Evolutionary conservation across 1,140 invertebrate genomes (phyloP).

Genomic region (Centruroides vittatus): DNA sequence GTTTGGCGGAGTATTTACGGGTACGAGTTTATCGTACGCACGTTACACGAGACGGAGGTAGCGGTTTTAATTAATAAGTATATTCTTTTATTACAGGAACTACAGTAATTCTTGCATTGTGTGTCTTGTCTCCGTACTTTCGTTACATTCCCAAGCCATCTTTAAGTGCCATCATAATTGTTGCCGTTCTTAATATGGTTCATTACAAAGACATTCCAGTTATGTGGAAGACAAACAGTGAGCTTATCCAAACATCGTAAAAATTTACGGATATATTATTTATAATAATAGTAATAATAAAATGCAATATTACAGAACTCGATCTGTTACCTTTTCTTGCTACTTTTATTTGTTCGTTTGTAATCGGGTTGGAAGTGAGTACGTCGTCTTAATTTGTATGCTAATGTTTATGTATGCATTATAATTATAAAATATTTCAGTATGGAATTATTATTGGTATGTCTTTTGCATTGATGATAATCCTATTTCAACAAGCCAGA

Average conservation of each 20-base stretch:
- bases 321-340: conserved; percentile 58
- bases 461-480: conserved; percentile 60
- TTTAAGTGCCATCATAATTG: conserved; percentile 69
- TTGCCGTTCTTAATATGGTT: conserved; percentile 82
- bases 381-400: no score
- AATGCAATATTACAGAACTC: conserved; percentile 38
- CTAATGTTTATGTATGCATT: no score
- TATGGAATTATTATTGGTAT: conserved; percentile 79
- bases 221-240: conserved; percentile 68
- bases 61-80: no score
- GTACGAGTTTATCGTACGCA: no score
- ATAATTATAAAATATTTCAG: conserved; percentile 38
- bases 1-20: conserved; percentile 72
- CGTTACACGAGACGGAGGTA: no score
- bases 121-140: conserved; percentile 72
- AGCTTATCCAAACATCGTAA: neutral
- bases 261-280: no score
- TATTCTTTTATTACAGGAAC: conserved; percentile 41
- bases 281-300: no score
- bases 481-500: conserved; percentile 72
- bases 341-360: conserved; percentile 67
- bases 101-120: conserved; percentile 59
- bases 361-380: conserved; percentile 44
- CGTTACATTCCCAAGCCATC: conserved; percentile 74
- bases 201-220: conserved; percentile 70